A percentile compares a stretch with the other conserved stretches of the same genome.
These are phyloP conservation scores for Ctenicera cuprea DNA, from an alignment of 2,888 invertebrate genomes.

Conservation along the genomic window DNA sequence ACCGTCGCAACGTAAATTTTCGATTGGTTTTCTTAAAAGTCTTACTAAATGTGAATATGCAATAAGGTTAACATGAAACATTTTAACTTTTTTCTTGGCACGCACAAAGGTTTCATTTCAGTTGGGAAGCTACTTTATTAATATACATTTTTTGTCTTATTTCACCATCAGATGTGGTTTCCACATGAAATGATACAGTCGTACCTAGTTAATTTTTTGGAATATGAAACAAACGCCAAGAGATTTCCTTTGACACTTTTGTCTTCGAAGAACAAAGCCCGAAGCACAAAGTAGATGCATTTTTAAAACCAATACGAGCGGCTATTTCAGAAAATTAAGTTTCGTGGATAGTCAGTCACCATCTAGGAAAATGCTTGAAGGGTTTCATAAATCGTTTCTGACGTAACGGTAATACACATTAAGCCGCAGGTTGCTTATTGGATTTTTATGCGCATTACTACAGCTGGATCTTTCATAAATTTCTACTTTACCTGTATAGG, in stretches of 20 bases:
- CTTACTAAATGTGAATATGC: too few relatives aligned
- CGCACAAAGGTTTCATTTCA: too few relatives aligned
- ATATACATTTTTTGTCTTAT: too few relatives aligned
- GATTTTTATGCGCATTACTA: background rate
- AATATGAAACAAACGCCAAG: background rate
- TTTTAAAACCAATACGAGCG: background rate
- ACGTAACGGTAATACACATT: background rate
- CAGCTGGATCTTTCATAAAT: background rate
- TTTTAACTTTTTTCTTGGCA: too few relatives aligned
- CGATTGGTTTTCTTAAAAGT: too few relatives aligned
- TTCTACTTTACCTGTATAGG: background rate
- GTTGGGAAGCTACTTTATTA: too few relatives aligned
- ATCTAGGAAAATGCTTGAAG: background rate
- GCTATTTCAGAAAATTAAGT: constrained; percentile 18
- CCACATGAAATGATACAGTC: too few relatives aligned
- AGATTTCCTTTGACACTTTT: constrained; percentile 1
- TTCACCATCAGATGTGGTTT: too few relatives aligned
- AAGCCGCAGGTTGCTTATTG: background rate
- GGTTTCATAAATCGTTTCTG: background rate
- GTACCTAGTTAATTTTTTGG: background rate
- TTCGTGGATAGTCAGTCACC: too few relatives aligned
- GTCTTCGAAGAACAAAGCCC: background rate
- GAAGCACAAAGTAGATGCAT: constrained; percentile 12
- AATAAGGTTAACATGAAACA: too few relatives aligned
- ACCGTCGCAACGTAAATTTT: too few relatives aligned